Evolutionary conservation across 2,113 vertebrate genomes (phyloP).

Genomic region (Perca schrenkii): DNA sequence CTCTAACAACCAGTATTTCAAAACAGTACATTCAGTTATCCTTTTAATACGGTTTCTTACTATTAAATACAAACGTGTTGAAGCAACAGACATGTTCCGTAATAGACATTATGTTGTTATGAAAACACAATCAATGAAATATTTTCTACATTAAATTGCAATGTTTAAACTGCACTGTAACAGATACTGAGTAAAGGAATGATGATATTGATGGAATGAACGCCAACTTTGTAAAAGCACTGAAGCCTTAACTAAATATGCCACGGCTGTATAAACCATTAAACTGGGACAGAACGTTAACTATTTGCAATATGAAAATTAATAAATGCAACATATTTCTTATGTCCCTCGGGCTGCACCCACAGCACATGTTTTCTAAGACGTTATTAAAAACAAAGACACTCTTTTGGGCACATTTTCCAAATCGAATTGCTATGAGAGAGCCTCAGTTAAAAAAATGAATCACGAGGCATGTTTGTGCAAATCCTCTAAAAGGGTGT

Average conservation of each 20-base stretch:
- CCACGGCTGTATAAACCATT: not conserved
- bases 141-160: conserved; percentile 5
- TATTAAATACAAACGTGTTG: conserved; percentile 25
- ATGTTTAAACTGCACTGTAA: conserved; percentile 19
- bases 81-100: not conserved
- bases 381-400: conserved; percentile 35
- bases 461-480: conserved; percentile 11
- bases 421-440: conserved; percentile 47
- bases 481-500: not conserved
- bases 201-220: conserved; percentile 20
- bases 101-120: conserved; percentile 29
- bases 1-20: conserved; percentile 1
- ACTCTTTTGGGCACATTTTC: not conserved
- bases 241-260: not conserved
- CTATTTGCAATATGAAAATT: conserved; percentile 1
- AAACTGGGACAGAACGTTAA: conserved; percentile 21
- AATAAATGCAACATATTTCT: not conserved
- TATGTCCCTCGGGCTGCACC: conserved; percentile 14
- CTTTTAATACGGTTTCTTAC: not conserved
- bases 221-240: conserved; percentile 5
- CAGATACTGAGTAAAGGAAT: conserved; percentile 21
- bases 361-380: not conserved
- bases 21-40: conserved; percentile 13
- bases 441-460: conserved; percentile 12
- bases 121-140: conserved; percentile 45